Evolutionary conservation across 2,113 vertebrate genomes (phyloP).

Genomic region (Columbina picui): DNA sequence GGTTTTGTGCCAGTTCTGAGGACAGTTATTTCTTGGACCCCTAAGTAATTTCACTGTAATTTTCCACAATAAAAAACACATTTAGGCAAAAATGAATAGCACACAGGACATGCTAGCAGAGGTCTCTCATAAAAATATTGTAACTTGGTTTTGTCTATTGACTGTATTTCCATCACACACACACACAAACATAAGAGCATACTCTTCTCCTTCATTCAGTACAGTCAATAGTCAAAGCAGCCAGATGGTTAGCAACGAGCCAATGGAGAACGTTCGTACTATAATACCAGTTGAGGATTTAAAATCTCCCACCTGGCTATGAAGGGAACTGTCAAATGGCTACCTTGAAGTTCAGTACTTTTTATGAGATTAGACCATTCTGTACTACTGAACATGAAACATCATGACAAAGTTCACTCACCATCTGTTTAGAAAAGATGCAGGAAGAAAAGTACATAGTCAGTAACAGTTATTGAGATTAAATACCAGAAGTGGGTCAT

Average conservation of each 20-base stretch:
- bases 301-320: slow-evolving; percentile 8
- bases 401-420: slow-evolving; percentile 81
- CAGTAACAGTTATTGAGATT: slow-evolving; percentile 62
- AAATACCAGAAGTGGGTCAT: not conserved
- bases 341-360: slow-evolving; percentile 63
- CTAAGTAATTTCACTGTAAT: not conserved
- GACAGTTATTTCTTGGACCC: slow-evolving; percentile 35
- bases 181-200: not conserved
- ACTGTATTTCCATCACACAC: slow-evolving; percentile 32
- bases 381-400: slow-evolving; percentile 57
- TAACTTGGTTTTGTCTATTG: slow-evolving; percentile 49
- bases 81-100: slow-evolving; percentile 54
- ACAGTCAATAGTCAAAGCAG: slow-evolving; percentile 69
- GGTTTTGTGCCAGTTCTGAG: not conserved
- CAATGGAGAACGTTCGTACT: not conserved
- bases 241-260: not conserved
- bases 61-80: slow-evolving; percentile 49
- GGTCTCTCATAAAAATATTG: slow-evolving; percentile 78
- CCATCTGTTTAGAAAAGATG: slow-evolving; percentile 85
- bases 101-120: slow-evolving; percentile 77
- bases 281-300: not conserved
- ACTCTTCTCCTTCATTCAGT: not conserved
- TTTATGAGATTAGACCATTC: slow-evolving; percentile 80
- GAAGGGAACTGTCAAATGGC: slow-evolving; percentile 25
- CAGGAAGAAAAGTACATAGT: slow-evolving; percentile 73